Base-by-base conservation (phyloP, 2,113 vertebrate species). In the Polyodon spathula region DNA sequence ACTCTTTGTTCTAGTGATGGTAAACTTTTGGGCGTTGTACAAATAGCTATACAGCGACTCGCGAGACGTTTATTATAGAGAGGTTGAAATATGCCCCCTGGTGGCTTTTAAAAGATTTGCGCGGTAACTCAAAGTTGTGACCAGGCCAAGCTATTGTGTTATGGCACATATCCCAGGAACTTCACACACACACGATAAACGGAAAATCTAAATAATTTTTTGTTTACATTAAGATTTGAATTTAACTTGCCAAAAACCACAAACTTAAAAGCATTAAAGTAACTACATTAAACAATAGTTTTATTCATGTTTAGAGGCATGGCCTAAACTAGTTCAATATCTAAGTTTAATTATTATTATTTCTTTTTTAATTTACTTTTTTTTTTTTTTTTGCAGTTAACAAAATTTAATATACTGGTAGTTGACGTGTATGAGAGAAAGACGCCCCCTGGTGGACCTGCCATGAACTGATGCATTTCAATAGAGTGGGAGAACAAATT, bases 21-120 rank as follows among this genome's bases (percentile, higher is more conserved):
- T 27, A 77, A 79, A 68, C 54, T 69, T 68, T 67, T 74, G 84
- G 86, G 84, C 85, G 84, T 84, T 85, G 81, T 78, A 78, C 81
- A 67, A 54, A 76, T 81, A 79, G 81, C 81, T 79, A 73, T 74
- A 70, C 71, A 73, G 72, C 67, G 58, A 76, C 66, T 67, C 74
- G 59, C 58, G 64, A 62, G 57, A 61, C 63, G 27, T 62, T 76
- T 70, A 66, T 70, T 56, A 71, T 70, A 71, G 66, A 62, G 48
- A 71, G 63, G 51, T 59, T 52, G 40, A 61, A 63, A 59, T 59
- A 54, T 70, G 71, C 84, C 81, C 68, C 75, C 84, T 84, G 69
- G 79, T 73, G 86, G 82, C 42, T 44, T 15, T n/a, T 12, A n/a
- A n/a, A 16, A n/a, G 48, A 50, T 14, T 50, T 8, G 9, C 16